Evolutionary conservation across 1,140 invertebrate species (phyloP), one percentile per base, ranked within the genome.

Genomic region (Drosophila saltans): DNA sequence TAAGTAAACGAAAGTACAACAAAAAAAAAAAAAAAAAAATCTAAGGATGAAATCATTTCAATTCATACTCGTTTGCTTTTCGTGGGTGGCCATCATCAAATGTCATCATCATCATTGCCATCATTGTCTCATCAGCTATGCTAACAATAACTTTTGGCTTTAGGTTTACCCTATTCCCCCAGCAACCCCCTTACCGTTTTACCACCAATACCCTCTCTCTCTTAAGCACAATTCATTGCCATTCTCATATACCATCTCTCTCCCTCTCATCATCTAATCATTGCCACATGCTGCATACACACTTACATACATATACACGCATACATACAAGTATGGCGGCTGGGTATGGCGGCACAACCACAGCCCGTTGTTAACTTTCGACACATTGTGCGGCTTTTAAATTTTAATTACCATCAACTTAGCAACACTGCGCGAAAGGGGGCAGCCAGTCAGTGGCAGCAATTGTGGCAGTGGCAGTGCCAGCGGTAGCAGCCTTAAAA

Each of bases 1-100:
- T 97, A 93, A 96, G 95, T 95, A 21, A 26, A 58, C n/a, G 28
- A 10, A 40, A 43, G 5, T 2, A 24, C 45, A 52, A 52, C 4
- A 4, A 4, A 9, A 10, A 52, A 24, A 52, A 26, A 52, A 26
- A 3, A 21, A 21, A 52, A 9, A 52, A 26, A 10, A 26, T 1
- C 8, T 24, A 52, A 24, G 21, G n/a, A 52, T 30, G 5, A 16
- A 30, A 48, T 41, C 33, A 24, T 48, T 16, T 52, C 6, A 36
- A 9, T 10, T 39, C 30, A 58, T 48, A 55, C 21, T 63, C 43
- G 55, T 76, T 58, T 48, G 78, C 73, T 80, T 83, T 73, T 58
- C 67, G 83, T 73, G 83, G 83, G 67, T 83, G 76, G 71, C 63
- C 69, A 64, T 68, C 68, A 55, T 52, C 75, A 55, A 72, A 72